Evolutionary conservation across 2,113 vertebrate species (phyloP).

Genomic region (Tympanuchus pallidicinctus): DNA sequence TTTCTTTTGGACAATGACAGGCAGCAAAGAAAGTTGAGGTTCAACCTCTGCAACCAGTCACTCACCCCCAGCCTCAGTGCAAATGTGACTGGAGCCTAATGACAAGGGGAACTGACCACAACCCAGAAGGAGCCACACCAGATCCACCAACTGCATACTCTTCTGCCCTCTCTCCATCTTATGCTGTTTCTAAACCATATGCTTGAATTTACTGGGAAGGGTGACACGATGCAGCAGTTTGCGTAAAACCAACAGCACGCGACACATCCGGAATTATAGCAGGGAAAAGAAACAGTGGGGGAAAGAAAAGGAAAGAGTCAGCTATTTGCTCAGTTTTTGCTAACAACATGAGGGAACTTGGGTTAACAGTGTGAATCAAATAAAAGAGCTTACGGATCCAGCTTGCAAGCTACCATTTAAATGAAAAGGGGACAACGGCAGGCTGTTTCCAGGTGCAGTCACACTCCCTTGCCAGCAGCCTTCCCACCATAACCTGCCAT

Average conservation of each 20-base stretch:
- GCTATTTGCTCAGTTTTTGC: conserved; percentile 46
- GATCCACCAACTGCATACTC: background rate
- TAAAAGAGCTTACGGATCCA: conserved; percentile 20
- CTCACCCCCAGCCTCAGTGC: background rate
- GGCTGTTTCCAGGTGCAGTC: conserved; percentile 69
- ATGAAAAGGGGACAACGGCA: conserved; percentile 51
- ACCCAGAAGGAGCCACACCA: background rate
- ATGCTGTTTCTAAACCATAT: background rate
- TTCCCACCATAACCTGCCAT: conserved; percentile 73
- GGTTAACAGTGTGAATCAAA: conserved; percentile 57
- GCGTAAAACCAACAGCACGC: conserved; percentile 67
- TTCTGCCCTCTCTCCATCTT: background rate
- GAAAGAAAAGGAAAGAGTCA: background rate
- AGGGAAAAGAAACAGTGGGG: background rate
- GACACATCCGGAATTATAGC: conserved; percentile 45
- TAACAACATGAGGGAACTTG: conserved; percentile 76
- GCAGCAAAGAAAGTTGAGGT: background rate
- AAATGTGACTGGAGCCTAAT: background rate
- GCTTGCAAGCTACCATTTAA: conserved; percentile 54
- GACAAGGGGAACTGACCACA: background rate
- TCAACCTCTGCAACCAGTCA: background rate
- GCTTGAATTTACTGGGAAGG: conserved; percentile 73
- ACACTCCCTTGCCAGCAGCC: background rate
- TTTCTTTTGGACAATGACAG: background rate
- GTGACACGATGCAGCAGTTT: conserved; percentile 72